A percentile compares a stretch with the other conserved stretches of the same genome.
Conservation (phyloP, 1,140 invertebrate species). For the Meloidogyne chitwoodi region DNA sequence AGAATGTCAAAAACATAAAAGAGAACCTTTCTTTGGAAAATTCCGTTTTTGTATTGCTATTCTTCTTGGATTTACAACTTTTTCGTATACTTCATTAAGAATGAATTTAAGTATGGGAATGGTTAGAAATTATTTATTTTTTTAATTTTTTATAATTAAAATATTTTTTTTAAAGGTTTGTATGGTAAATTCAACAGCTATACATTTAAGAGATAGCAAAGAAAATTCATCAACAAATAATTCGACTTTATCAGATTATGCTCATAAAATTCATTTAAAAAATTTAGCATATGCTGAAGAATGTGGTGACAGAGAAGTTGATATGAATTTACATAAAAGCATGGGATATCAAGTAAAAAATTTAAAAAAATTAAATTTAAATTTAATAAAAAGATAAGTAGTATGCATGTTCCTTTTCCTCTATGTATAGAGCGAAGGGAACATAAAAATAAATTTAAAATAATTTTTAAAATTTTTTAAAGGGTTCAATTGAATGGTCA, state of each 20-base stretch:
- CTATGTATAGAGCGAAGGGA: too few relatives aligned
- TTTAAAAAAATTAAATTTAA: background rate
- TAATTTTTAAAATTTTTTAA: background rate
- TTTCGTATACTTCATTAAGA: constrained; percentile 20
- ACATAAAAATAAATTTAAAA: too few relatives aligned
- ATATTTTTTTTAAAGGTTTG: constrained; percentile 17
- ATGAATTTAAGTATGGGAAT: constrained; percentile 32
- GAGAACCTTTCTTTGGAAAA: constrained; percentile 3
- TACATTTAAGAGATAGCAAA: background rate
- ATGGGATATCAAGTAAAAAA: constrained; percentile 9
- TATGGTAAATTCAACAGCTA: constrained; percentile 35
- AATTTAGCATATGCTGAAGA: background rate
- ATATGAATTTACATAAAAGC: background rate
- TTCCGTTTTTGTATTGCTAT: constrained; percentile 12
- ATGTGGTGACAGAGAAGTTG: constrained; percentile 5
- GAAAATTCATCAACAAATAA: background rate
- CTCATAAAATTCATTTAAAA: background rate
- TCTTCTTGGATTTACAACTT: constrained; percentile 9
- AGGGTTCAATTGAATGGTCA: constrained; percentile 34
- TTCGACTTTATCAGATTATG: background rate
- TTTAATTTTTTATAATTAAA: background rate
- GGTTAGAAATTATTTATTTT: background rate
- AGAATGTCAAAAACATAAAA: background rate
- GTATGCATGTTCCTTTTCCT: too few relatives aligned
- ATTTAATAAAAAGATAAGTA: too few relatives aligned